Percentiles rank a stretch among this genome's conserved stretches.
These are phyloP conservation scores for Pyrocephalus nanus DNA, from an alignment of 2,797 vertebrate genomes.

Conservation along the genomic window DNA sequence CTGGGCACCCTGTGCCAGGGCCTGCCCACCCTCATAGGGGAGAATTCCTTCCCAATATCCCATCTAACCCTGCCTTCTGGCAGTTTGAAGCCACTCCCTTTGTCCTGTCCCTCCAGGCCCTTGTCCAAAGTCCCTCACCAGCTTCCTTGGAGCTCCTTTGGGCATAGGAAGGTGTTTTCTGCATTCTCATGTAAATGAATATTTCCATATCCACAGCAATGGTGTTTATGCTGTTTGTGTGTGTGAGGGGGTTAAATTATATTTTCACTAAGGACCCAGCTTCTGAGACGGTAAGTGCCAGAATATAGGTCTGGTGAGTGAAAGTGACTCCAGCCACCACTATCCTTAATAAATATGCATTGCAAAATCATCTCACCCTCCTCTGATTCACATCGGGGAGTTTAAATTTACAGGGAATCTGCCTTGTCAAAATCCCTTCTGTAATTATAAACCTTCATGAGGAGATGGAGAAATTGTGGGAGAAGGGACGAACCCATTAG, in stretches of 20 bases:
- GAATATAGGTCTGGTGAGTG: conserved; percentile 12
- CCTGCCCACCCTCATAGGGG: accelerated
- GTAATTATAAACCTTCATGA: conserved; percentile 23
- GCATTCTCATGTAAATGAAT: background rate
- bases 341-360: conserved; percentile 49
- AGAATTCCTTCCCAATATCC: accelerated
- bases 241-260: background rate
- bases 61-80: accelerated
- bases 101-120: accelerated
- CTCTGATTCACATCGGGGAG: conserved; percentile 39
- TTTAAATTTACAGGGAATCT: conserved; percentile 42
- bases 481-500: background rate
- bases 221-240: background rate
- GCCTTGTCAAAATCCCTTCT: conserved; percentile 47
- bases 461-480: background rate
- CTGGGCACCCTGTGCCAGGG: background rate
- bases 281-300: conserved; percentile 2
- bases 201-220: background rate
- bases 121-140: background rate
- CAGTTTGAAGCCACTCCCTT: accelerated
- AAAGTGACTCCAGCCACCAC: conserved; percentile 37
- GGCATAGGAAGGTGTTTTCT: background rate
- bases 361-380: background rate
- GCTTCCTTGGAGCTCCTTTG: background rate
- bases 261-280: conserved; percentile 15